Evolutionary conservation across 1,140 invertebrate species (phyloP).

Genomic region (Sweltsa coloradensis): DNA sequence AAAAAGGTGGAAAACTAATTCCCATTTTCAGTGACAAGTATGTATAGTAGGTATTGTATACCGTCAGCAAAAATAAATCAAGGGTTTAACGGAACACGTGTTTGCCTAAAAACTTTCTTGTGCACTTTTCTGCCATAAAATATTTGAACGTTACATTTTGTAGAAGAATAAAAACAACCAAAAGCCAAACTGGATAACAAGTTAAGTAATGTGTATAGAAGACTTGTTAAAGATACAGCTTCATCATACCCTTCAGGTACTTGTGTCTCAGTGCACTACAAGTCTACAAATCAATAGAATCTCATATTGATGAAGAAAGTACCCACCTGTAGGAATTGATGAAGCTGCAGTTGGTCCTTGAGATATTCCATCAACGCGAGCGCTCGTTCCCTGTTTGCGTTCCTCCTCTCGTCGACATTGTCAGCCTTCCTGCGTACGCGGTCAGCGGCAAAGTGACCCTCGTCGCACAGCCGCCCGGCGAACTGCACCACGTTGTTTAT

Average conservation of each 20-base stretch:
- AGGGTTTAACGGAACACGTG: no score
- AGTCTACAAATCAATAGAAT: conserved; percentile 7
- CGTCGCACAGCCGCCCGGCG: conserved; percentile 76
- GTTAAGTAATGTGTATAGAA: neutral
- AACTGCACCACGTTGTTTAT: conserved; percentile 92
- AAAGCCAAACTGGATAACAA: no score
- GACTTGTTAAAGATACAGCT: neutral
- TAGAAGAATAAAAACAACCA: no score
- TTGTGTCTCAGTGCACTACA: no score
- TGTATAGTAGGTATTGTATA: no score
- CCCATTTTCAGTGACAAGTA: no score
- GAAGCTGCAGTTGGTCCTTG: conserved; percentile 85
- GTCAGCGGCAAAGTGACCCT: conserved; percentile 54
- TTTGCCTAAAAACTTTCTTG: no score
- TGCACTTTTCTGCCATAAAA: no score
- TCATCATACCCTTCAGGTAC: neutral
- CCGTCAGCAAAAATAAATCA: no score
- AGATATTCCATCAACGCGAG: conserved; percentile 85
- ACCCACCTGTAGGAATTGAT: conserved; percentile 80
- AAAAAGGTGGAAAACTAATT: no score
- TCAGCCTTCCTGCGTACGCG: conserved; percentile 91
- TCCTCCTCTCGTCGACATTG: conserved; percentile 79
- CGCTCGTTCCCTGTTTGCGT: conserved; percentile 83
- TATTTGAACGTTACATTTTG: no score
- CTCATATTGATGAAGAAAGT: conserved; percentile 4